Evolutionary conservation across 1,140 invertebrate genomes (phyloP), one percentile per base, ranked within the genome.

Genomic region (Macrocentrus cingulum): DNA sequence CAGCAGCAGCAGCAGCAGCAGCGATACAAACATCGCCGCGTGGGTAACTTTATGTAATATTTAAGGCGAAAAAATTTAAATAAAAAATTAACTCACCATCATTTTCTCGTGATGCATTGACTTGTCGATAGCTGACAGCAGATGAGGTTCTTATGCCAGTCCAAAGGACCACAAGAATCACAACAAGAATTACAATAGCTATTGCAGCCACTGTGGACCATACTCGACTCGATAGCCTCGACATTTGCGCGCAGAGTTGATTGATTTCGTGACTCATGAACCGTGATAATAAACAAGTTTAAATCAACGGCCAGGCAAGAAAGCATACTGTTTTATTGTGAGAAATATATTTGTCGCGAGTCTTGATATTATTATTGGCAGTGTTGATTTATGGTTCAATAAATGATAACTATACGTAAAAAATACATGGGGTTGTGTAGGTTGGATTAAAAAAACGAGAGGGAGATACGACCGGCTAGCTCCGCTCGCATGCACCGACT

Each of bases 401-500:
- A n/a, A n/a, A n/a, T n/a, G n/a, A n/a, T n/a, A n/a, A n/a, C n/a
- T n/a, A n/a, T n/a, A n/a, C n/a, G n/a, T n/a, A n/a, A n/a, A n/a
- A n/a, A n/a, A n/a, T n/a, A n/a, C n/a, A n/a, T n/a, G n/a, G n/a
- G n/a, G n/a, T n/a, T n/a, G n/a, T n/a, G n/a, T n/a, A n/a, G n/a
- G n/a, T n/a, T n/a, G n/a, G n/a, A n/a, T n/a, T n/a, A n/a, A n/a
- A n/a, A 51, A 32, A 39, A 49, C 34, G 37, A 51, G 48, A 42
- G 39, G 46, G 56, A 57, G 48, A 51, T 48, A 58, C 56, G 48
- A 58, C 56, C 56, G 56, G 37, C 56, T 58, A 41, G 25, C 56
- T 58, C 46, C 48, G 48, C 56, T 58, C 56, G 46, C 56, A 58
- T 58, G 56, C 56, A 58, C 56, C 56, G 48, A 58, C 56, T 58